A percentile compares a stretch with the other conserved stretches of the same genome.
Evolutionary conservation across 2,888 invertebrate genomes (phyloP).

Genomic region (Macrophya annulata): DNA sequence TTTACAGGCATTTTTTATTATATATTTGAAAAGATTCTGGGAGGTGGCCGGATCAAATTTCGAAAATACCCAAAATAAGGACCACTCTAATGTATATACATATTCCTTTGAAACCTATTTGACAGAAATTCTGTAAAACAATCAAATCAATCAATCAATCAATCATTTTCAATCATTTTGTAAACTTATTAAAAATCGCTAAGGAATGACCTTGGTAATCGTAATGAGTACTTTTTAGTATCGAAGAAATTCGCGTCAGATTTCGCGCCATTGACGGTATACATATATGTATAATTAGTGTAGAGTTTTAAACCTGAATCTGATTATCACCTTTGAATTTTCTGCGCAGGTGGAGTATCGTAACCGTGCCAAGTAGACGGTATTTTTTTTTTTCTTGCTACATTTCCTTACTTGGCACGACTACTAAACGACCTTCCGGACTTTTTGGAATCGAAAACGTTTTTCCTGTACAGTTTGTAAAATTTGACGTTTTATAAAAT

Average conservation of each 20-base stretch:
- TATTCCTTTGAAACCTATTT: neutral
- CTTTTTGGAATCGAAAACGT: neutral
- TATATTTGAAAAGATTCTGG: too few relatives aligned
- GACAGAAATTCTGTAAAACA: neutral
- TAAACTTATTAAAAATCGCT: neutral
- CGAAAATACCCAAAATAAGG: too few relatives aligned
- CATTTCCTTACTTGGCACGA: neutral
- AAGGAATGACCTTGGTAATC: neutral
- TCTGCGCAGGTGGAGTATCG: neutral
- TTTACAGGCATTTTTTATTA: too few relatives aligned
- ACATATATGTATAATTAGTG: too few relatives aligned
- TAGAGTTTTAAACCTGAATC: neutral
- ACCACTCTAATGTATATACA: too few relatives aligned
- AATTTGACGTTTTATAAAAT: neutral
- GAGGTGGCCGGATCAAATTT: too few relatives aligned
- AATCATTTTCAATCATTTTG: too few relatives aligned
- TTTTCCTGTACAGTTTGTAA: neutral
- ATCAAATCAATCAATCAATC: too few relatives aligned
- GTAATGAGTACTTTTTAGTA: neutral
- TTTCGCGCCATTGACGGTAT: neutral
- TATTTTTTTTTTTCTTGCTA: neutral
- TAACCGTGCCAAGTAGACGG: neutral
- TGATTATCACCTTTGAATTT: slow-evolving; percentile 16
- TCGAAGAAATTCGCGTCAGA: neutral
- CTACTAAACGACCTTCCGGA: slow-evolving; percentile 17